Evolutionary conservation across 2,113 vertebrate genomes (phyloP).

Genomic region (Taxidea taxus): DNA sequence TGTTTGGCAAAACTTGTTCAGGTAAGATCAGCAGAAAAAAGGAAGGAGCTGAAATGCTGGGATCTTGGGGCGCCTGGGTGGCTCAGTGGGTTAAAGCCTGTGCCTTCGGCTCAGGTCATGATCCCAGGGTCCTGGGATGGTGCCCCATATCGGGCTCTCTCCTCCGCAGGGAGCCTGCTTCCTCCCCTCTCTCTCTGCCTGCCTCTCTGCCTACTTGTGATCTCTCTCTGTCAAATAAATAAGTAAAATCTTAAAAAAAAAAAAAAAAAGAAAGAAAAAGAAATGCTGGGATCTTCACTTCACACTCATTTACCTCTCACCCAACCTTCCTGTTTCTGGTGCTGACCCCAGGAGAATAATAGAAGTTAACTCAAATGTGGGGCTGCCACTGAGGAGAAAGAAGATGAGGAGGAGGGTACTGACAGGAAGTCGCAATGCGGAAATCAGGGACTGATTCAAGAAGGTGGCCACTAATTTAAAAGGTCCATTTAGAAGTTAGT

Average conservation of each 20-base stretch:
- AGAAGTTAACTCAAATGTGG: not conserved
- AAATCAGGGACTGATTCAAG: not conserved
- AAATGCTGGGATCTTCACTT: not conserved
- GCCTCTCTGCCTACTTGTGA: no score
- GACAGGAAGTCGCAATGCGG: not conserved
- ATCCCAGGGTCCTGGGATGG: no score
- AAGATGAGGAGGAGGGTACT: not conserved
- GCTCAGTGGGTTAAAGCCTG: no score
- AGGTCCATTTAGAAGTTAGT: not conserved
- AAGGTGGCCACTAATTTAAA: not conserved
- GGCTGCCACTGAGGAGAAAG: not conserved
- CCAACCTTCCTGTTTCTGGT: not conserved
- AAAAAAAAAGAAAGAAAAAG: constrained; percentile 49
- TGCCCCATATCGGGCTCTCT: no score
- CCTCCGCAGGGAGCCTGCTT: no score
- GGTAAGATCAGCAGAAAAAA: constrained; percentile 68
- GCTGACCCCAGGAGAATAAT: not conserved
- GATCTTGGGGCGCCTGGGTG: no score
- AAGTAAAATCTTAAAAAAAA: no score
- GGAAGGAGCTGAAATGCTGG: constrained; percentile 35
- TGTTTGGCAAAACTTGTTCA: constrained; percentile 65
- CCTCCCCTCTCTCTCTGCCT: no score
- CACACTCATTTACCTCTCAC: not conserved
- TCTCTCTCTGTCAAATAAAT: no score
- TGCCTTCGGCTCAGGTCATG: no score